These are phyloP conservation scores for Acanthacorydalis orientalis DNA, from an alignment of 2,888 invertebrate genomes.

Conservation along the genomic window DNA sequence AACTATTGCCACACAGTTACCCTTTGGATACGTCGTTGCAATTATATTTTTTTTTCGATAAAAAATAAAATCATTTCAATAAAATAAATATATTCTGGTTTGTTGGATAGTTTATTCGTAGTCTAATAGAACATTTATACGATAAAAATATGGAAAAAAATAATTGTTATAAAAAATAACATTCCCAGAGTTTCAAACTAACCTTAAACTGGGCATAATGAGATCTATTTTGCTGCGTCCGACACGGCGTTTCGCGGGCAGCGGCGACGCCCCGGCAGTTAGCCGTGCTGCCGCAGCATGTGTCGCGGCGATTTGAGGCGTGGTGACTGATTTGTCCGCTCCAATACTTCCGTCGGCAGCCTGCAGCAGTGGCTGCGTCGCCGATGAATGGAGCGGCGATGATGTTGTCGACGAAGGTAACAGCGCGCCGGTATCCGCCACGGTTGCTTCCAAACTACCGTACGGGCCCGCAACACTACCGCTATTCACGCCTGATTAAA, in stretches of 20 bases:
- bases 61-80: too few relatives aligned
- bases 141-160: too few relatives aligned
- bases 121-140: too few relatives aligned
- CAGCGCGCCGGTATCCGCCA: neutral
- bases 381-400: neutral
- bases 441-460: neutral
- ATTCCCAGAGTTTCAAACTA: too few relatives aligned
- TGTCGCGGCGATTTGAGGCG: conserved; percentile 6
- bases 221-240: conserved; percentile 33
- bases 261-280: conserved; percentile 2
- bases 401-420: neutral
- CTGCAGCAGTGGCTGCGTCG: conserved; percentile 1
- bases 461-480: neutral
- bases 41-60: too few relatives aligned
- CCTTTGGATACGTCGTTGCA: too few relatives aligned
- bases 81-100: too few relatives aligned
- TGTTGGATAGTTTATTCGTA: too few relatives aligned
- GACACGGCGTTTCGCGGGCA: conserved; percentile 29
- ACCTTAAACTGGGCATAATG: conserved; percentile 14
- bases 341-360: conserved; percentile 8
- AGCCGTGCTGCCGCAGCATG: conserved; percentile 11
- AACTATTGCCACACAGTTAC: too few relatives aligned
- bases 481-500: conserved; percentile 28
- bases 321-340: conserved; percentile 8
- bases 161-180: too few relatives aligned